Evolutionary conservation across 2,113 vertebrate genomes (phyloP), one percentile per base, ranked within the genome.

Genomic region (Eurypyga helias): DNA sequence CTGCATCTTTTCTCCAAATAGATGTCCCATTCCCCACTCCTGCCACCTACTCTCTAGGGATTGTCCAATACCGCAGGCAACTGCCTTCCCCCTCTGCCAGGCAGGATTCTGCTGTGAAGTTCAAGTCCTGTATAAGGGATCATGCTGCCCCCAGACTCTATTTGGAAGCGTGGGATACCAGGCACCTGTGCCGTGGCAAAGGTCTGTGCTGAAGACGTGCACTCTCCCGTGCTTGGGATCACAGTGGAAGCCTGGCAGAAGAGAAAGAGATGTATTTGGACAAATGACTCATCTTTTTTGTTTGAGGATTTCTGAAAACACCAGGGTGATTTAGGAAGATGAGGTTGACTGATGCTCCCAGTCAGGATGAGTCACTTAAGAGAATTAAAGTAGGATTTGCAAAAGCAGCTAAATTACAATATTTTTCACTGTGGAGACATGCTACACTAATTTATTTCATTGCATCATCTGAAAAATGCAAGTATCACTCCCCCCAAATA

Each of bases 321-420:
- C 9, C 64, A 18, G 55, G 34, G 41, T 1, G n/a, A 28, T 87
- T 72, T 45, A 34, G 52, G 24, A 15, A n/a, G 65, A 23, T 10
- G 60, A 73, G 82, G 41, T 54, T 62, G 21, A 17, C 4, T 11
- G 72, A 46, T 76, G 72, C 29, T 61, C 67, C 62, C 33, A 4
- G 49, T 36, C 29, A 52, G n/a, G 79, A 41, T 3, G 10, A 83
- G 48, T 73, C 89, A 79, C 66, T 88, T 41, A 17, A 46, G 48
- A 71, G 36, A 86, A 93, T 91, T 86, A 45, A 79, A 75, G 55
- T 25, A 79, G 61, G 28, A 41, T 86, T 83, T 17, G 14, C 60
- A 60, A 71, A 84, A 82, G 61, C 70, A 80, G 48, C 62, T 94
- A 54, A 67, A 71, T 67, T 9, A 36, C 0, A 54, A 24, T 19